A percentile compares a stretch with the other conserved stretches of the same genome.
Conservation (phyloP, 2,888 invertebrate genomes). For the Caenorhabditis doughertyi region DNA sequence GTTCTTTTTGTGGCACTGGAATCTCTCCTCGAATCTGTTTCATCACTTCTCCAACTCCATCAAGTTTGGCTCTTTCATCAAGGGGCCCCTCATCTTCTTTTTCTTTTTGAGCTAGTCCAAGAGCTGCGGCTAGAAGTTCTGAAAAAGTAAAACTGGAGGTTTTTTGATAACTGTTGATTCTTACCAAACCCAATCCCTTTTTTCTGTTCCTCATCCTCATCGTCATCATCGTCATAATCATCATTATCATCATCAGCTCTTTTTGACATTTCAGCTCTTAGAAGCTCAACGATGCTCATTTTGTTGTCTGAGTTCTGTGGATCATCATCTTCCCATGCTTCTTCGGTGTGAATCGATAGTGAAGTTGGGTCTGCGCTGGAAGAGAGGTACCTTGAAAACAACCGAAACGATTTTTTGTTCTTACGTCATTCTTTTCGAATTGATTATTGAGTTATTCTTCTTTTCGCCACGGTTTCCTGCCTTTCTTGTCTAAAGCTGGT, state of each 20-base stretch:
- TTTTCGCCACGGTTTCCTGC: too few relatives aligned
- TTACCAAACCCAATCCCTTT: slow-evolving; percentile 2
- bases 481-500: too few relatives aligned
- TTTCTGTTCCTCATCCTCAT: slow-evolving; percentile 1
- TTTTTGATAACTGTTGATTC: neutral
- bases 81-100: neutral
- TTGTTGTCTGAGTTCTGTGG: too few relatives aligned
- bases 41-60: slow-evolving; percentile 47
- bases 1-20: neutral
- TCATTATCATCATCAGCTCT: too few relatives aligned
- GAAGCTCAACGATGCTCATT: too few relatives aligned
- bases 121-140: slow-evolving; percentile 1
- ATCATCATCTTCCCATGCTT: neutral
- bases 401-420: too few relatives aligned
- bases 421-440: too few relatives aligned
- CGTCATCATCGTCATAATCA: neutral
- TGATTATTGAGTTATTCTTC: too few relatives aligned
- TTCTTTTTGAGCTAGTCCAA: neutral
- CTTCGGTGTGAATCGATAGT: too few relatives aligned
- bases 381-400: too few relatives aligned
- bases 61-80: slow-evolving; percentile 22
- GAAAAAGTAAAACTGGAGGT: neutral
- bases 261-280: too few relatives aligned
- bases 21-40: slow-evolving; percentile 29
- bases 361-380: too few relatives aligned